Base-by-base conservation (phyloP, 2,113 vertebrate genomes). In the Xiphophorus couchianus region DNA sequence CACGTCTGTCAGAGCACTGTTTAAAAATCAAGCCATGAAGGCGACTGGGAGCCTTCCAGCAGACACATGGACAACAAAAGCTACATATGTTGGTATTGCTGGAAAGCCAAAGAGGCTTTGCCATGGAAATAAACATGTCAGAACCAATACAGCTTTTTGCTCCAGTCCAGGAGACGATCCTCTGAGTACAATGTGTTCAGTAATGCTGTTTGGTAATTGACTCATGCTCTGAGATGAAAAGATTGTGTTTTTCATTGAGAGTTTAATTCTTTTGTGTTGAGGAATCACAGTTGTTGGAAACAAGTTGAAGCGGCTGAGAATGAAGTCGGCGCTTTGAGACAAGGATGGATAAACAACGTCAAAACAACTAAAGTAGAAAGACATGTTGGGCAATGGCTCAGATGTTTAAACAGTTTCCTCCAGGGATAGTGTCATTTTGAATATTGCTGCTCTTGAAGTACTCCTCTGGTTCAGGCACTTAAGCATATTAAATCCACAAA, bases 101-200 rank as follows among this genome's bases (percentile, higher is more conserved):
- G 77, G 83, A 87, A 90, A 91, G 39, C 71, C 74, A 81, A 77
- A 90, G 88, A 74, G 84, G 71, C 75, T 90, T 83, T 87, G 81
- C 82, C 68, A 65, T 86, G 81, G 88, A 94, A 94, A 93, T 94
- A 95, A 94, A 94, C 92, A 93, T 92, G 92, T 94, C 93, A 91
- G 80, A 89, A 84, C 91, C 83, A 90, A 94, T 93, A 88, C 58
- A 86, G 83, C 81, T 71, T 82, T 28, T 80, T 54, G 30, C 71
- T 83, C 75, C 60, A 84, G 85, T 82, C 86, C 88, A 77, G 87
- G 91, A 84, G 92, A 92, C 37, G 69, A 83, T 92, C 78, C 82
- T 86, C 73, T 76, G 73, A 89, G 66, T 35, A 72, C 77, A 66
- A 42, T 31, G 44, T 81, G 76, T 89, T 91, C 78, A 78, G 87